phyloP scores from a whole-genome alignment of 2,888 invertebrate species.

The Leptinotarsa haldemani region DNA sequence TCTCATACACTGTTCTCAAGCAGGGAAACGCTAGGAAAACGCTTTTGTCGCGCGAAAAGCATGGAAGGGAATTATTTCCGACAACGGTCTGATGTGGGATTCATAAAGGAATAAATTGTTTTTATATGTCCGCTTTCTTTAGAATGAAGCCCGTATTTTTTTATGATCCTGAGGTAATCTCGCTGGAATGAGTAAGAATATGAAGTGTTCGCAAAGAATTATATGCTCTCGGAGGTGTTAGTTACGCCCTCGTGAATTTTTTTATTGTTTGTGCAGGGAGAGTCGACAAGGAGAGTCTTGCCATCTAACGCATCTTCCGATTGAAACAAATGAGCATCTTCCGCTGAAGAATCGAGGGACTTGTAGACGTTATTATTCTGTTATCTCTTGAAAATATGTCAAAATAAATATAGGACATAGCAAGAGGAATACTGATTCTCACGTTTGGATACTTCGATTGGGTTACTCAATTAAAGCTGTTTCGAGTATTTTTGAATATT shows the following conservation, averaged over 20 bases:
- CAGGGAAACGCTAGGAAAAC: slow-evolving; percentile 35
- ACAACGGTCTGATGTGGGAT: slow-evolving; percentile 33
- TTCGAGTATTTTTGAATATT: too few species aligned
- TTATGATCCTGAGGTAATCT: not conserved
- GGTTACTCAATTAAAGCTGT: too few species aligned
- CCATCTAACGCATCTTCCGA: not conserved
- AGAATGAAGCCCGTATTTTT: slow-evolving; percentile 22
- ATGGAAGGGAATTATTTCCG: slow-evolving; percentile 38
- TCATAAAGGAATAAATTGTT: slow-evolving; percentile 30
- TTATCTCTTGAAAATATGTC: not conserved
- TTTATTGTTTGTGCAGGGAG: not conserved
- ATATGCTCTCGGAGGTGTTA: slow-evolving; percentile 7
- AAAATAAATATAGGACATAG: not conserved
- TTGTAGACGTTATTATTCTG: not conserved
- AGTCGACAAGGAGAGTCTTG: not conserved
- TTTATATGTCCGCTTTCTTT: slow-evolving; percentile 27
- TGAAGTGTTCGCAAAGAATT: slow-evolving; percentile 13
- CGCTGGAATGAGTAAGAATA: slow-evolving; percentile 13
- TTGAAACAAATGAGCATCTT: not conserved
- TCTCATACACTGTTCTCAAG: slow-evolving; percentile 35
- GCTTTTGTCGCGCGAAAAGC: slow-evolving; percentile 36
- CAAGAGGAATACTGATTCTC: too few species aligned
- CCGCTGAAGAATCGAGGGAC: not conserved
- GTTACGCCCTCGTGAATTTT: not conserved
- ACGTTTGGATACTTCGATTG: too few species aligned